These are phyloP conservation scores for Sinhomidia bicolor DNA, from an alignment of 2,888 invertebrate species.

Conservation along the genomic window DNA sequence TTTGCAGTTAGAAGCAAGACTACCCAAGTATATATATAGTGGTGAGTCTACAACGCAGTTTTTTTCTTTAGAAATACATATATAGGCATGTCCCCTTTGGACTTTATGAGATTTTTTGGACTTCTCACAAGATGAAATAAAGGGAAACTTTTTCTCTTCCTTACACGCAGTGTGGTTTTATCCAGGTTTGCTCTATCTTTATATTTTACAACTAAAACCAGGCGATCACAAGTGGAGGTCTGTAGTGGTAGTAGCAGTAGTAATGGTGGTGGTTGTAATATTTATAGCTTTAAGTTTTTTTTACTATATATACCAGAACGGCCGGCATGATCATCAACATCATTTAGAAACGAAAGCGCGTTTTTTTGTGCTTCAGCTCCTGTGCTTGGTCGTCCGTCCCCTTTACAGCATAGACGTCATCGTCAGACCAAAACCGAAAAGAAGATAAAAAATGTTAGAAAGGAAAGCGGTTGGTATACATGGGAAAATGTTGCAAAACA, in stretches of 20 bases:
- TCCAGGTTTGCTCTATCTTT: not conserved
- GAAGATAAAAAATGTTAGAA: constrained; percentile 20
- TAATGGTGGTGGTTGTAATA: not conserved
- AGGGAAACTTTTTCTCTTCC: constrained; percentile 24
- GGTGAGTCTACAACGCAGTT: constrained; percentile 8
- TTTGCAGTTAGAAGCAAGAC: too few species aligned
- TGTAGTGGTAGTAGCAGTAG: not conserved
- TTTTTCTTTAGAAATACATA: not conserved
- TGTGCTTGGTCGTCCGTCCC: constrained; percentile 22
- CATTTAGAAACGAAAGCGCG: not conserved
- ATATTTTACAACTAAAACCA: not conserved
- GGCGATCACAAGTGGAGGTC: not conserved
- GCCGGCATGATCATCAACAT: not conserved
- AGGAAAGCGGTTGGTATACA: not conserved
- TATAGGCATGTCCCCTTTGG: constrained; percentile 28
- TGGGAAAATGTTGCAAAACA: constrained; percentile 27
- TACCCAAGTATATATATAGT: not conserved
- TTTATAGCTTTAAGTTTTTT: not conserved
- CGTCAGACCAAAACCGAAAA: constrained; percentile 38
- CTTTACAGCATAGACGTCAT: constrained; percentile 33
- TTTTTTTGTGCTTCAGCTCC: not conserved
- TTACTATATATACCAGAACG: not conserved
- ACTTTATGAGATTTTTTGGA: constrained; percentile 12
- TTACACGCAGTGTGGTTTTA: constrained; percentile 15
- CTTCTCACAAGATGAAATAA: constrained; percentile 31